These are phyloP conservation scores for Phoxinus dragarum DNA, from an alignment of 2,797 vertebrate species.

Conservation along the genomic window DNA sequence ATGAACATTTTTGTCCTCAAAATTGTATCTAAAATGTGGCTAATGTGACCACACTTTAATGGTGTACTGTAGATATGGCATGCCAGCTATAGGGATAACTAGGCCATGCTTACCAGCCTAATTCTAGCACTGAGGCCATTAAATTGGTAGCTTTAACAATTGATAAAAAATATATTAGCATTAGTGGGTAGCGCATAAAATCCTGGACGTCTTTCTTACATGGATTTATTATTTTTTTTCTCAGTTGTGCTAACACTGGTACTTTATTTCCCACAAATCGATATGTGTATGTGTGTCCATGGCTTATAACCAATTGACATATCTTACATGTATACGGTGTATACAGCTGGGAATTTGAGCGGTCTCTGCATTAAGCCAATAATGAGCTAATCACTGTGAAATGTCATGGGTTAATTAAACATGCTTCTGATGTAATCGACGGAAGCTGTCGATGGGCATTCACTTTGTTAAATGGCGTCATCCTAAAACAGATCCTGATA, in stretches of 20 bases:
- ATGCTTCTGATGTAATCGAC: background rate
- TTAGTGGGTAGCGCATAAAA: background rate
- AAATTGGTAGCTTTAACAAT: background rate
- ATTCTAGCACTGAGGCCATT: no score
- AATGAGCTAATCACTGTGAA: conserved; percentile 3
- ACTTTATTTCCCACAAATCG: background rate
- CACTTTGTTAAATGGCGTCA: background rate
- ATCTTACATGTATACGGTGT: background rate
- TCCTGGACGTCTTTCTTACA: background rate
- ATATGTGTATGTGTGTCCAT: background rate
- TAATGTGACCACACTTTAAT: background rate
- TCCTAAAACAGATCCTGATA: conserved; percentile 4
- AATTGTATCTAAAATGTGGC: background rate
- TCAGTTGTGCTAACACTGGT: background rate
- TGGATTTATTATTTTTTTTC: background rate
- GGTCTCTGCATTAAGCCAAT: background rate
- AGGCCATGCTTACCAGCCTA: background rate
- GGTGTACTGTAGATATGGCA: no score
- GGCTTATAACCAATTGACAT: background rate
- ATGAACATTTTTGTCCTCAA: background rate
- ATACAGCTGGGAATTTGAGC: background rate
- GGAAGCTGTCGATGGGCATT: background rate
- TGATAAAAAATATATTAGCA: background rate
- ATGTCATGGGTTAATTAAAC: conserved; percentile 10
- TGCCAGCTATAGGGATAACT: background rate